phyloP scores from a whole-genome alignment of 2,888 invertebrate species.

The Aporophyla lueneburgensis region DNA sequence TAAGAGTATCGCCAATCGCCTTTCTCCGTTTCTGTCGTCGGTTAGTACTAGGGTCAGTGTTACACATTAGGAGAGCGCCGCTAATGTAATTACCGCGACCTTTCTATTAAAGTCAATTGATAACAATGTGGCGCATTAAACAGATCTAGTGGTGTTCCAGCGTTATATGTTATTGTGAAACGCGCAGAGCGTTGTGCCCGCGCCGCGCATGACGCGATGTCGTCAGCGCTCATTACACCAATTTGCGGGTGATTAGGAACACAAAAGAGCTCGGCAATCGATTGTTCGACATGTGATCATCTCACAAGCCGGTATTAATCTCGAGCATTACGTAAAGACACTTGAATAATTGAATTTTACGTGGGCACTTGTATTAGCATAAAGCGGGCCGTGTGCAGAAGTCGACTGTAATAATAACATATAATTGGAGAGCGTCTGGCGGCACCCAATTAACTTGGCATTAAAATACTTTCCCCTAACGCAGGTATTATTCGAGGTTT shows the following conservation, averaged over 20 bases:
- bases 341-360: constrained; percentile 71
- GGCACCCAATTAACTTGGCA: constrained; percentile 77
- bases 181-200: constrained; percentile 68
- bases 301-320: constrained; percentile 53
- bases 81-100: constrained; percentile 87
- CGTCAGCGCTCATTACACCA: constrained; percentile 75
- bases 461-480: constrained; percentile 81
- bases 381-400: constrained; percentile 68
- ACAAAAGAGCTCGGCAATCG: constrained; percentile 71
- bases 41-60: constrained; percentile 68
- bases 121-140: constrained; percentile 56
- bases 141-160: constrained; percentile 54
- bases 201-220: constrained; percentile 68
- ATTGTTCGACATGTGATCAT: constrained; percentile 62
- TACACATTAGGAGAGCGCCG: constrained; percentile 77
- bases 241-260: constrained; percentile 77
- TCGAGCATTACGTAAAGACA: constrained; percentile 61
- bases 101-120: constrained; percentile 87
- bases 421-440: constrained; percentile 76
- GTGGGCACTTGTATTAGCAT: constrained; percentile 73
- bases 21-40: constrained; percentile 61
- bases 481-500: constrained; percentile 76
- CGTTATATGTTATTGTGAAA: constrained; percentile 73
- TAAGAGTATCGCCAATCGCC: constrained; percentile 54
- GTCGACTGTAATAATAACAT: constrained; percentile 71